Conservation (phyloP, 2,113 vertebrate genomes). For the Struthio camelus region DNA sequence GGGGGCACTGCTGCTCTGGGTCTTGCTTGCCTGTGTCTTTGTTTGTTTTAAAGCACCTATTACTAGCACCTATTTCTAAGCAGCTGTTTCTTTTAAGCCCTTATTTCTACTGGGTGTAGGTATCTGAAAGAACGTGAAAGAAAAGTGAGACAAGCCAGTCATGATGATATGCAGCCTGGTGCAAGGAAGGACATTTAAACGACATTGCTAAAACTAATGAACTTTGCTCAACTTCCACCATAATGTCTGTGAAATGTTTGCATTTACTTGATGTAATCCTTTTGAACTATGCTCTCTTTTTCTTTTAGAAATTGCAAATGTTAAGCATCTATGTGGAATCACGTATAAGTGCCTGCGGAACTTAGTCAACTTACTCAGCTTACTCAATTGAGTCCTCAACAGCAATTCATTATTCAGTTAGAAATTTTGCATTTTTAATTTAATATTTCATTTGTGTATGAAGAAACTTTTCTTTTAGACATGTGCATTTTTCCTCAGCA, state of each 20-base stretch:
- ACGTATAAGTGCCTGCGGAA: not conserved
- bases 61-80: not conserved
- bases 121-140: not conserved
- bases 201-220: not conserved
- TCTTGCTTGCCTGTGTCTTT: not conserved
- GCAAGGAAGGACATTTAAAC: not conserved
- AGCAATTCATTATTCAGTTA: not conserved
- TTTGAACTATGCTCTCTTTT: not conserved
- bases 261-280: too few species aligned
- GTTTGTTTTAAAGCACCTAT: not conserved
- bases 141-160: not conserved
- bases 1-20: not conserved
- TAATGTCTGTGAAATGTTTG: not conserved
- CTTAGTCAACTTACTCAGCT: too few species aligned
- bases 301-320: not conserved
- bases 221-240: not conserved
- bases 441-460: not conserved
- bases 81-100: not conserved
- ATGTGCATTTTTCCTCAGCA: not conserved
- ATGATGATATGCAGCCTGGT: not conserved
- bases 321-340: not conserved
- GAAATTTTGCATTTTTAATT: not conserved
- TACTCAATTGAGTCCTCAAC: not conserved
- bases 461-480: not conserved
- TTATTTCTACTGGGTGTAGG: not conserved